Conservation (phyloP, 2,113 vertebrate species). For the Pardalotus punctatus region DNA sequence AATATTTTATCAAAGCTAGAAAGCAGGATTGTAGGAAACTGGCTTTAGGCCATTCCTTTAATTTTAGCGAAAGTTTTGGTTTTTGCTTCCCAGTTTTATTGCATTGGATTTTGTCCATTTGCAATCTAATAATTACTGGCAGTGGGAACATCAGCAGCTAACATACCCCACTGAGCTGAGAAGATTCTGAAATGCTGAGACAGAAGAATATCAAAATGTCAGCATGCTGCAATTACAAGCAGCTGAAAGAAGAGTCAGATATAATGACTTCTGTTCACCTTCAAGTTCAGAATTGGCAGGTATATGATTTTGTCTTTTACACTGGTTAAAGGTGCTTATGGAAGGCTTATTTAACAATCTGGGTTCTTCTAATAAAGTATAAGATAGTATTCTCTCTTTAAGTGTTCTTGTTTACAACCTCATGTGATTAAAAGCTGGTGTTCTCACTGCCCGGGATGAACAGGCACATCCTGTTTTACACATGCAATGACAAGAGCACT, state of each 20-base stretch:
- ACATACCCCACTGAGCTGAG: background rate
- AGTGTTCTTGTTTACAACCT: background rate
- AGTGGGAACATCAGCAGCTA: background rate
- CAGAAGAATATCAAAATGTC: background rate
- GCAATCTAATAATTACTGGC: background rate
- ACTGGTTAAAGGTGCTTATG: background rate
- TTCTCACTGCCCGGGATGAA: background rate
- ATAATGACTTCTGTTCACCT: background rate
- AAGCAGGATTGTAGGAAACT: background rate
- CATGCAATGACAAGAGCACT: fast-evolving
- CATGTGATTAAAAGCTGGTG: background rate
- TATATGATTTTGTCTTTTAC: background rate
- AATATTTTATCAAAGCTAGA: background rate
- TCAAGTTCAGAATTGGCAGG: background rate
- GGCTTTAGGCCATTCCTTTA: background rate
- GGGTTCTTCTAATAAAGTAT: background rate
- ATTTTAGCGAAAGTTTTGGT: background rate
- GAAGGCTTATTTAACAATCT: background rate
- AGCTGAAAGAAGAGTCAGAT: background rate
- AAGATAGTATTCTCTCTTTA: background rate
- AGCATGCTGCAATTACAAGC: background rate
- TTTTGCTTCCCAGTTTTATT: background rate
- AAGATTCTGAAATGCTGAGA: background rate
- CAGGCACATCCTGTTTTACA: background rate
- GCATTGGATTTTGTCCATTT: background rate